Base-by-base conservation (phyloP, 2,797 vertebrate genomes). In the Hypotaenidia philippensis region DNA sequence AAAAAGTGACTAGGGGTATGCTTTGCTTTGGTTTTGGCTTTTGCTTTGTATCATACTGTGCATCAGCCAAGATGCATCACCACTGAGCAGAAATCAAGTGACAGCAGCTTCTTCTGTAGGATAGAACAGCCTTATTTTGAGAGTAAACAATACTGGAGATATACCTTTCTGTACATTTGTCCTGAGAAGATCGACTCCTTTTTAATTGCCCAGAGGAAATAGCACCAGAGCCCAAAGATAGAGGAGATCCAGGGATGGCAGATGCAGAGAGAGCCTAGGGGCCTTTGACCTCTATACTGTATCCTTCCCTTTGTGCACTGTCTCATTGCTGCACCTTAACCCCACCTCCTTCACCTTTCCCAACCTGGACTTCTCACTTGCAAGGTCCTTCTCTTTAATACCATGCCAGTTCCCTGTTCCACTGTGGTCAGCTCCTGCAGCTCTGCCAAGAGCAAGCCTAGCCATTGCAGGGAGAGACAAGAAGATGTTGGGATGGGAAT, bases 181-280 rank as follows among this genome's bases (percentile, higher is more conserved):
- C 11, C 17, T 31, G 32, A 49, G 68, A 89, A 76, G 29, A 65
- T 10, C 6, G 47, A 23, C 52, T 83, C 11, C 5, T 89, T 83
- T 80, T 49, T 57, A 36, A 20, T 27, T 84, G 11, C 7, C 11
- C 23, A 29, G 49, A 40, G 19, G 45, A 78, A 69, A 34, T 32
- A 61, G 14, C 19, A 1, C 3, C 45, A 40, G 38, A 76, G 19
- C 6, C 17, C 0, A 2, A 63, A n/a, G 14, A 15, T 32, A 47
- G 31, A 87, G 26, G 27, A 61, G 10, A 69, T 45, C 13, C 10
- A 31, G 11, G 44, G 50, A 18, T 6, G 29, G n/a, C 19, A 77
- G 31, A 41, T 66, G 36, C 26, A 83, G 40, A 70, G 45, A 57
- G 22, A 34, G 45, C 10, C 27, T 1, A 32, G n/a, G 19, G 34